A percentile compares a stretch with the other conserved stretches of the same genome.
These are phyloP conservation scores for Amphibalanus amphitrite DNA, from an alignment of 1,140 invertebrate genomes.

Conservation along the genomic window DNA sequence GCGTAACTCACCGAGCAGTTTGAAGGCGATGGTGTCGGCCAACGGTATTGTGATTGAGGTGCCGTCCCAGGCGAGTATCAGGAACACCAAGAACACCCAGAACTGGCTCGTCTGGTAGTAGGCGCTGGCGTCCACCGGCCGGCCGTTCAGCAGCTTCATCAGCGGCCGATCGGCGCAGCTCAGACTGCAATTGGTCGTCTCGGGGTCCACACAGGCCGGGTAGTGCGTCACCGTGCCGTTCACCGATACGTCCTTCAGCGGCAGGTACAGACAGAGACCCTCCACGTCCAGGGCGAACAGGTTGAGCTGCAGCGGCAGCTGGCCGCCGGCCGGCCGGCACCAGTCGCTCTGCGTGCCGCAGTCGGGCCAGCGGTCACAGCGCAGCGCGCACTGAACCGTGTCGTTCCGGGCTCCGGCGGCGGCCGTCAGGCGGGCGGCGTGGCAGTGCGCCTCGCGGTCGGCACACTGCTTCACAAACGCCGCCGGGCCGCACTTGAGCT, in stretches of 20 bases:
- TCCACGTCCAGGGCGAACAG: neutral
- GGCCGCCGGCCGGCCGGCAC: neutral
- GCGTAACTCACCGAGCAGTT: conserved; percentile 7
- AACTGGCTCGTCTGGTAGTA: conserved; percentile 7
- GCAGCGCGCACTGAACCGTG: neutral
- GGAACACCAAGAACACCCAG: conserved; percentile 14
- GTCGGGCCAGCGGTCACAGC: neutral
- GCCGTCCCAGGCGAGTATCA: conserved; percentile 12
- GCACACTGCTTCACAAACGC: neutral
- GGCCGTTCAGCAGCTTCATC: neutral
- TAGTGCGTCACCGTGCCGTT: neutral
- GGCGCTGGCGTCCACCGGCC: neutral
- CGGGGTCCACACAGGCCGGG: neutral
- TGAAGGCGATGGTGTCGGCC: conserved; percentile 15
- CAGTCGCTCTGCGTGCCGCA: neutral
- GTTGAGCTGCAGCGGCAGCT: neutral
- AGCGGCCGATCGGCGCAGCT: neutral
- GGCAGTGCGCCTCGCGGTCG: neutral
- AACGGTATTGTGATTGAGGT: conserved; percentile 12
- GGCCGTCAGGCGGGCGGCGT: neutral
- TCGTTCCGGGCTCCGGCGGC: neutral
- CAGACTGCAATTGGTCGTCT: neutral
- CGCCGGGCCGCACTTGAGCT: neutral
- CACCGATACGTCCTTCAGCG: neutral
- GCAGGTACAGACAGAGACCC: neutral